Evolutionary conservation across 2,888 invertebrate species (phyloP), one percentile per base, ranked within the genome.

Genomic region (Lysandra coridon): DNA sequence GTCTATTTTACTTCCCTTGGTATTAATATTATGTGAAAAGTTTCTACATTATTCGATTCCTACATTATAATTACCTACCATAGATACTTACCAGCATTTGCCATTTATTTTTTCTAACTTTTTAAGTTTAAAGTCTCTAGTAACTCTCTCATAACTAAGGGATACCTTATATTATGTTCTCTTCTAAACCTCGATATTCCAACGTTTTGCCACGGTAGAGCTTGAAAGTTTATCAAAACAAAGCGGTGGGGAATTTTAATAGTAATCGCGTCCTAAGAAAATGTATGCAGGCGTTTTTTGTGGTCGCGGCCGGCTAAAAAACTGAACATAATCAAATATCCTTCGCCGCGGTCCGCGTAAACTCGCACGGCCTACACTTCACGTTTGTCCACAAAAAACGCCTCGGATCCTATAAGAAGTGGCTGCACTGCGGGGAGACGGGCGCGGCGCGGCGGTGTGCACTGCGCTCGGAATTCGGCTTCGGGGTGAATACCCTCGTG

Each of bases 401-500:
- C 81, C 79, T 80, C 81, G 82, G 82, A 87, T 91, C 88, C 87
- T 89, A 90, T 89, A 87, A 88, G 91, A 92, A 87, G 84, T 80
- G 81, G 82, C 82, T 82, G 87, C 81, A 82, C 82, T 81, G 82
- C 81, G 81, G 86, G 85, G 86, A 90, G 89, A 85, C 86, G 57
- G 57, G 57, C 57, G 57, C 86, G 85, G 86, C 57, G 57, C 86
- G 85, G 86, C 85, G 86, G 93, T 93, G 93, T 93, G 91, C 85
- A 87, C 85, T 90, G 86, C 86, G 87, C 89, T 87, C 88, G 91
- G 92, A 92, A 93, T 94, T 93, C 88, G 93, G 93, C 92, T 91
- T 91, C 90, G 93, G 93, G 94, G 94, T 94, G 93, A 94, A 94
- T 94, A 94, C 94, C 94, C 94, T 94, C 92, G 84, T 85, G 91